phyloP scores from a whole-genome alignment of 2,797 vertebrate species.

The Anomalospiza imberbis region DNA sequence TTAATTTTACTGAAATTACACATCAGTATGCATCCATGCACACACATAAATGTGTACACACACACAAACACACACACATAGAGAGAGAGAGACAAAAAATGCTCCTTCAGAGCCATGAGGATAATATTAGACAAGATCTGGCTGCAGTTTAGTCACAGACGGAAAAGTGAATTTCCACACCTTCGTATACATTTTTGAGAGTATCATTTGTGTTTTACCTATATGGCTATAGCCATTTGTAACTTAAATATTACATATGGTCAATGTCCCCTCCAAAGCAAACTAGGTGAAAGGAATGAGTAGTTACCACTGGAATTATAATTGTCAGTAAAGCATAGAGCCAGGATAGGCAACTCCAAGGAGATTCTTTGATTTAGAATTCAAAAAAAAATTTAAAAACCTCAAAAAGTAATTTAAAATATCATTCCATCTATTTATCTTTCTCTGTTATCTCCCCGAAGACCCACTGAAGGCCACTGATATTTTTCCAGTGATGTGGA shows the following conservation, averaged over 20 bases:
- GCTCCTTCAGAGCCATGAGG: background rate
- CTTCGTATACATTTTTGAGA: background rate
- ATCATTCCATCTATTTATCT: background rate
- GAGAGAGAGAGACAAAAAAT: background rate
- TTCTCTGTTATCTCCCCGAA: background rate
- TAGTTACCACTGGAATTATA: slow-evolving; percentile 19
- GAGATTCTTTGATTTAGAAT: background rate
- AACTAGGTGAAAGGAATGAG: slow-evolving; percentile 12
- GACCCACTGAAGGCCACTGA: background rate
- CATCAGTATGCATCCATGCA: background rate
- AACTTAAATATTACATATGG: slow-evolving; percentile 5
- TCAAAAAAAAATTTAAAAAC: background rate
- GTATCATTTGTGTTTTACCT: slow-evolving; percentile 14
- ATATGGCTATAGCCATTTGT: background rate
- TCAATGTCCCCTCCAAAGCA: slow-evolving; percentile 15
- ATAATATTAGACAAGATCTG: background rate
- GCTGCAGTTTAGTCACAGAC: background rate
- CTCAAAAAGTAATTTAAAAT: background rate
- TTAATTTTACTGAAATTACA: background rate
- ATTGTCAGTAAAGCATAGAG: background rate
- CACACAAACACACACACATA: background rate
- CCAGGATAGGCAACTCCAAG: background rate
- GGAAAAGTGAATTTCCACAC: background rate
- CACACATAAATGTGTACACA: background rate
- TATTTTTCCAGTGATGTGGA: background rate